A percentile compares a stretch with the other conserved stretches of the same genome.
Conservation (phyloP, 1,140 invertebrate genomes). For the Cotesia chilonis region DNA sequence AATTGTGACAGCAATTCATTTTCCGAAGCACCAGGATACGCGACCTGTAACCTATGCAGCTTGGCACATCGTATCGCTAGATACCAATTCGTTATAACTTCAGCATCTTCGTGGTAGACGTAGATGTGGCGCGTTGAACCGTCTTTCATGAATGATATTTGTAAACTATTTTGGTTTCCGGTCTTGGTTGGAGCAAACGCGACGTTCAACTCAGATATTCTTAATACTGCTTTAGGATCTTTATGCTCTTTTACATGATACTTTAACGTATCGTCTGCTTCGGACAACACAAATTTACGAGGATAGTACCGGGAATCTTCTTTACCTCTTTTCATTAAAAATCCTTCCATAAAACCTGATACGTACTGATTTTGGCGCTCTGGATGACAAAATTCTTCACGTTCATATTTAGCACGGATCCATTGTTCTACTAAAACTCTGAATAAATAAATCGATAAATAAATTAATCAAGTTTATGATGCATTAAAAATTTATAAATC, state of each 20-base stretch:
- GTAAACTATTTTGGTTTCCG: slow-evolving; percentile 80
- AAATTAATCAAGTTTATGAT: slow-evolving; percentile 21
- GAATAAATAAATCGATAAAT: slow-evolving; percentile 35
- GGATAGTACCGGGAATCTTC: slow-evolving; percentile 84
- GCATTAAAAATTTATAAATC: too few relatives aligned
- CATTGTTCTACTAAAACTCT: slow-evolving; percentile 90
- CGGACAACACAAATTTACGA: slow-evolving; percentile 83
- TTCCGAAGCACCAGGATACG: slow-evolving; percentile 81
- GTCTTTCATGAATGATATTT: slow-evolving; percentile 85
- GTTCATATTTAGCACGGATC: slow-evolving; percentile 89
- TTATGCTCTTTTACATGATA: slow-evolving; percentile 88
- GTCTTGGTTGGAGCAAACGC: slow-evolving; percentile 87
- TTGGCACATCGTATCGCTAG: slow-evolving; percentile 87
- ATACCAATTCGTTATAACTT: slow-evolving; percentile 90
- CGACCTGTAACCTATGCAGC: slow-evolving; percentile 81
- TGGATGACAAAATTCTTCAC: slow-evolving; percentile 85
- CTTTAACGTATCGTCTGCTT: slow-evolving; percentile 81
- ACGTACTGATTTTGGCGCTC: slow-evolving; percentile 79
- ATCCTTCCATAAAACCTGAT: slow-evolving; percentile 82
- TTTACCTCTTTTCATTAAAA: slow-evolving; percentile 88
- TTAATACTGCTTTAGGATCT: slow-evolving; percentile 84
- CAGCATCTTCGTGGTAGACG: slow-evolving; percentile 85
- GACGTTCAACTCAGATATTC: slow-evolving; percentile 85
- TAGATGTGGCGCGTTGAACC: slow-evolving; percentile 86
- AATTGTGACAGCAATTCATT: slow-evolving; percentile 78